Evolutionary conservation across 2,797 vertebrate genomes (phyloP), one percentile per base, ranked within the genome.

Genomic region (Sebastes jordani): DNA sequence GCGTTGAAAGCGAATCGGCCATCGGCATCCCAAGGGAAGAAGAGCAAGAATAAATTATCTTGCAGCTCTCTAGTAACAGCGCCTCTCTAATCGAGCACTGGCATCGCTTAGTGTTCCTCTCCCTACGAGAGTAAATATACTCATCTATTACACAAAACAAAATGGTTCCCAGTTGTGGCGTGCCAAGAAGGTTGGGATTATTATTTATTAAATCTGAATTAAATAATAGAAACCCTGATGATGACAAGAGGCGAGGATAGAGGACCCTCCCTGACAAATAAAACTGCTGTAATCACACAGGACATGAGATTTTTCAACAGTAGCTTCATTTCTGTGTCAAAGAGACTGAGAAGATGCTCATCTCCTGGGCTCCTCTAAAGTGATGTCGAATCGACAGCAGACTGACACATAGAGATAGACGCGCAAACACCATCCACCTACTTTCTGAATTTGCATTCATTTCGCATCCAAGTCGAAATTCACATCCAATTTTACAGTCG

Each of bases 401-500:
- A 67, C 88, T 89, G 91, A 93, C 86, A 91, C 80, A 86, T 76
- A 58, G 72, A 83, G 87, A 90, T 86, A 72, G 88, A 92, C 86
- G 82, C 74, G 46, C 89, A 77, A 87, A 92, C 86, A 86, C 77
- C 82, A 76, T 90, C 89, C 90, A 84, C 90, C 90, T 88, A 89
- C 88, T 89, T 90, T 82, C 76, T 81, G 78, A 65, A 82, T 93
- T 91, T 92, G 85, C 91, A 93, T 94, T 93, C 86, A 80, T 89
- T 93, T 91, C 88, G 83, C 93, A 92, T 93, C 87, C 84, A 84
- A 87, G 86, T 76, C 60, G 34, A 88, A 91, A 91, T 88, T 92
- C 92, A 84, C 85, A 87, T 90, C 85, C 89, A 88, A 81, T 94
- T 94, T 92, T 90, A 84, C 84, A 93, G 88, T 92, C 89, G 20